phyloP scores from a whole-genome alignment of 2,888 invertebrate genomes.

The Nysson spinosus region DNA sequence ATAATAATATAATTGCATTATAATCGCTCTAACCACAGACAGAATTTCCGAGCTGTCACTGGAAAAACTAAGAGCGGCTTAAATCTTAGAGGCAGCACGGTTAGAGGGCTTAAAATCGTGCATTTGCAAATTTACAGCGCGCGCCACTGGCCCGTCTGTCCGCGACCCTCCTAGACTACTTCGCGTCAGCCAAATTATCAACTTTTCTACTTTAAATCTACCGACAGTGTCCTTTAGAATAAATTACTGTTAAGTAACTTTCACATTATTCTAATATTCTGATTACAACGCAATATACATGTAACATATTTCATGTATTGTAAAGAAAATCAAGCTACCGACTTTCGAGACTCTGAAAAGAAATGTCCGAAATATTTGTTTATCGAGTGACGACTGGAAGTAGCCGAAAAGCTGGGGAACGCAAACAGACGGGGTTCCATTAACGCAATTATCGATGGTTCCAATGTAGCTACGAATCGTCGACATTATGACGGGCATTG shows the following conservation, averaged over 20 bases:
- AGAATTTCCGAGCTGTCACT: conserved; percentile 65
- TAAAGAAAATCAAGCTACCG: neutral
- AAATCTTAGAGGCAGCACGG: conserved; percentile 63
- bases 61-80: conserved; percentile 68
- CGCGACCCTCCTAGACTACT: neutral
- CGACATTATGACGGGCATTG: conserved; percentile 64
- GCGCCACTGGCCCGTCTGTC: conserved; percentile 11
- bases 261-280: too few species aligned
- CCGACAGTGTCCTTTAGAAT: too few species aligned
- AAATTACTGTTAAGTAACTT: too few species aligned
- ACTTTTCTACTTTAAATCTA: neutral
- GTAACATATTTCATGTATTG: too few species aligned
- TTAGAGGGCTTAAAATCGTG: conserved; percentile 60
- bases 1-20: conserved; percentile 59
- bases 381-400: conserved; percentile 35
- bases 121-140: conserved; percentile 56
- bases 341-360: neutral
- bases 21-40: conserved; percentile 62
- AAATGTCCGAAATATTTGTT: conserved; percentile 10
- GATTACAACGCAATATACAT: too few species aligned
- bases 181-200: neutral
- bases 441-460: conserved; percentile 59
- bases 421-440: conserved; percentile 55
- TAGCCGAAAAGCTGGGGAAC: conserved; percentile 36
- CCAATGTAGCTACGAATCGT: conserved; percentile 54